A percentile compares a stretch with the other conserved stretches of the same genome.
These are phyloP conservation scores for Melanocharis versteri DNA, from an alignment of 2,113 vertebrate genomes.

Conservation along the genomic window DNA sequence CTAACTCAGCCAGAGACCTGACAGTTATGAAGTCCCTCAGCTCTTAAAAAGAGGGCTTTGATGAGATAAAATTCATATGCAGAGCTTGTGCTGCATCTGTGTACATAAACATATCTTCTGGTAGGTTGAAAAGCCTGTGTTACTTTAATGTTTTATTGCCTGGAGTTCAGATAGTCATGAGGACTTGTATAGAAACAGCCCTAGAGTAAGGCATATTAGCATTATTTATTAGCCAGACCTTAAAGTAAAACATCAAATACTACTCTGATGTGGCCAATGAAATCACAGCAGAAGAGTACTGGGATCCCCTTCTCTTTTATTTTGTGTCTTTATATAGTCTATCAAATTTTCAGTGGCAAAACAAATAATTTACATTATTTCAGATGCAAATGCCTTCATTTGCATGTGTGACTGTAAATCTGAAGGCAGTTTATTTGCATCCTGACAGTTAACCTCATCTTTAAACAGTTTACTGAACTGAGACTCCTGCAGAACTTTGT, in stretches of 20 bases:
- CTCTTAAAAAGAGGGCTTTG: neutral
- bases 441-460: neutral
- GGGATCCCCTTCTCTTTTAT: neutral
- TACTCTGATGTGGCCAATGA: neutral
- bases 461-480: neutral
- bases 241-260: neutral
- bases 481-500: neutral
- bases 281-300: neutral
- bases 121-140: neutral
- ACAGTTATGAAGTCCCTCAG: neutral
- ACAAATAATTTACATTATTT: slow-evolving; percentile 16
- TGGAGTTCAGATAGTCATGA: neutral
- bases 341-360: neutral
- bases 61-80: neutral
- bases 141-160: neutral
- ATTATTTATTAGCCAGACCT: neutral
- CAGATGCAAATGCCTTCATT: slow-evolving; percentile 14
- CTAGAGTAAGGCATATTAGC: neutral
- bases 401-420: neutral
- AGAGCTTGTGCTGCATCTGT: neutral
- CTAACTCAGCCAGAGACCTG: neutral
- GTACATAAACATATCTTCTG: neutral
- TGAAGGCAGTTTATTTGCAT: neutral
- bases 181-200: neutral
- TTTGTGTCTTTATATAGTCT: neutral